phyloP scores from a whole-genome alignment of 2,797 vertebrate genomes.

The Sebastes minor region DNA sequence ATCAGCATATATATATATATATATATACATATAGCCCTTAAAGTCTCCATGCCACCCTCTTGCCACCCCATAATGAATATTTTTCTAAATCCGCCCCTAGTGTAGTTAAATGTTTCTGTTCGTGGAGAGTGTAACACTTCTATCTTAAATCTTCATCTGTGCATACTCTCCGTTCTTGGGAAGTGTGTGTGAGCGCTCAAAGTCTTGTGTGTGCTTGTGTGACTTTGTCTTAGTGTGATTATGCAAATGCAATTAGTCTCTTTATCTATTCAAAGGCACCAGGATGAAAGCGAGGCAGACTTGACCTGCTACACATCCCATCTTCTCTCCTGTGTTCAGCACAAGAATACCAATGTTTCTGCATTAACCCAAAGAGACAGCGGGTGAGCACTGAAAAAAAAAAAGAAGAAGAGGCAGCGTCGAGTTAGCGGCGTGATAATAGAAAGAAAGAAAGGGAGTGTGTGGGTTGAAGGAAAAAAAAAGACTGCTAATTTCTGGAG shows the following conservation, averaged over 20 bases:
- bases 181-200: not conserved
- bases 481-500: slow-evolving; percentile 35
- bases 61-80: not conserved
- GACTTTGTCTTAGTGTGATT: slow-evolving; percentile 69
- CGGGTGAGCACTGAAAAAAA: slow-evolving; percentile 27
- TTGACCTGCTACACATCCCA: slow-evolving; percentile 74
- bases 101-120: not conserved
- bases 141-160: slow-evolving; percentile 2
- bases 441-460: slow-evolving; percentile 14
- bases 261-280: slow-evolving; percentile 79
- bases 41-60: not conserved
- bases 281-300: slow-evolving; percentile 72
- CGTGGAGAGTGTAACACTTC: not conserved
- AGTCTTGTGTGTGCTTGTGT: not conserved
- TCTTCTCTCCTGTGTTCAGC: slow-evolving; percentile 65
- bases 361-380: slow-evolving; percentile 66
- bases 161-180: not conserved
- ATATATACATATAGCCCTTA: not conserved
- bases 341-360: slow-evolving; percentile 76
- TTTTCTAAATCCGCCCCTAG: not conserved
- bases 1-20: too few relatives aligned
- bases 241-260: slow-evolving; percentile 82
- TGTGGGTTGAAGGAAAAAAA: slow-evolving; percentile 14
- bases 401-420: not conserved
- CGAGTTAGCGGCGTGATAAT: slow-evolving; percentile 13